Evolutionary conservation across 1,140 invertebrate genomes (phyloP).

Genomic region (Mylabris phalerata): DNA sequence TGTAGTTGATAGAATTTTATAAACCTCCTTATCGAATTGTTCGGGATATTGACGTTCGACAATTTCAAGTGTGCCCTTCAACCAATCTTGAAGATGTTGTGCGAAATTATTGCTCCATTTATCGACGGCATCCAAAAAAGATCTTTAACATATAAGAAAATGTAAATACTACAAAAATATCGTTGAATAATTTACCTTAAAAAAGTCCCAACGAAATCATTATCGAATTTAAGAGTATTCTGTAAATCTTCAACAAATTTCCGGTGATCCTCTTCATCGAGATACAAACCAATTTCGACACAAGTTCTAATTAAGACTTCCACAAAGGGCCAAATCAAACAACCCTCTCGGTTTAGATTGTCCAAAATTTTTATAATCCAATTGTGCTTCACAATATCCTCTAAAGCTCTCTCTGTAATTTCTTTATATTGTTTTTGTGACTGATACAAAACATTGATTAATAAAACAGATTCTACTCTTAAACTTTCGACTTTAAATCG

Average conservation of each 20-base stretch:
- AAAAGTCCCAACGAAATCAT: constrained; percentile 37
- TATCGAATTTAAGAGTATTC: constrained; percentile 47
- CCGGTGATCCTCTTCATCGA: constrained; percentile 37
- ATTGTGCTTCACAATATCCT: constrained; percentile 44
- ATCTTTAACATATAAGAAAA: not conserved
- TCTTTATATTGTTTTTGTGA: constrained; percentile 45
- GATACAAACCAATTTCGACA: constrained; percentile 41
- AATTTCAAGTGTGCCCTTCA: constrained; percentile 14
- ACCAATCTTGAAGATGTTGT: constrained; percentile 1
- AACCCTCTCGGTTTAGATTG: constrained; percentile 45
- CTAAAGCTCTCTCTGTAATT: constrained; percentile 47
- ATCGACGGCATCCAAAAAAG: not conserved
- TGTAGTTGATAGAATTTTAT: constrained; percentile 21
- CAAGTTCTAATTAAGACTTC: constrained; percentile 45
- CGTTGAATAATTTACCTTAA: constrained; percentile 35
- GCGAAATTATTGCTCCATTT: not conserved
- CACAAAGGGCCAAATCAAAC: constrained; percentile 49
- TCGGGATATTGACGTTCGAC: constrained; percentile 51
- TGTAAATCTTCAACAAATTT: constrained; percentile 48
- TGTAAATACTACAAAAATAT: not conserved
- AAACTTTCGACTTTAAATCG: constrained; percentile 47
- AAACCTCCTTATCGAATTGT: constrained; percentile 55
- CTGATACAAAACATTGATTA: constrained; percentile 56
- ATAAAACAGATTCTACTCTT: constrained; percentile 49
- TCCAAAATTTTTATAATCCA: constrained; percentile 48